Conservation (phyloP, 1,140 invertebrate species). For the Mycetomoellerius zeteki region DNA sequence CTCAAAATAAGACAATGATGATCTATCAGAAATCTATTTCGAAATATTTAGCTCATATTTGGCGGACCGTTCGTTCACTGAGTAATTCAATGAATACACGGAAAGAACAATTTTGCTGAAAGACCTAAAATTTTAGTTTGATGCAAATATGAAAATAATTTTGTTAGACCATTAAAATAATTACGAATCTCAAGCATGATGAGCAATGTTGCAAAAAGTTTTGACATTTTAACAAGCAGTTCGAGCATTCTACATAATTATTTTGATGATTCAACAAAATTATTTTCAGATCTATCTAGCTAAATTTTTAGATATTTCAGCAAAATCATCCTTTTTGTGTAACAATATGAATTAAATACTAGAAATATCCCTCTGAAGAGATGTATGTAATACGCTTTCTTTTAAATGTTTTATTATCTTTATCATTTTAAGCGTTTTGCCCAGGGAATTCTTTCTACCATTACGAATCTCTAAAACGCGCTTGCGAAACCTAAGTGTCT, state of each 20-base stretch:
- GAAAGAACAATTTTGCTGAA: too few species aligned
- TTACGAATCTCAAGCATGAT: too few species aligned
- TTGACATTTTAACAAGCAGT: too few species aligned
- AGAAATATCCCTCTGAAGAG: neutral
- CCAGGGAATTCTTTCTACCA: neutral
- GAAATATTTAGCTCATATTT: neutral
- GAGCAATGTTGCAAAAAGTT: too few species aligned
- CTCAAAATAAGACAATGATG: neutral
- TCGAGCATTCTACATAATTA: too few species aligned
- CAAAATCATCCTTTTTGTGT: too few species aligned
- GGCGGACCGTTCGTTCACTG: neutral
- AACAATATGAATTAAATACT: neutral
- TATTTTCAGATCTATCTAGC: too few species aligned
- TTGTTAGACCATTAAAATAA: too few species aligned
- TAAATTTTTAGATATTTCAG: too few species aligned
- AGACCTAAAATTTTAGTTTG: too few species aligned
- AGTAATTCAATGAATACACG: neutral
- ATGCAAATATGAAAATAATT: too few species aligned
- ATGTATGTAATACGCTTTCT: neutral
- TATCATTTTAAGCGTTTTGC: neutral
- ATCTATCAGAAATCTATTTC: neutral
- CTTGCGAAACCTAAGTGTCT: neutral
- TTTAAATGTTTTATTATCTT: neutral
- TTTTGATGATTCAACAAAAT: too few species aligned
- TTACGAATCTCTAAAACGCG: conserved; percentile 1